Percentiles rank a stretch among this genome's conserved stretches.
These are phyloP conservation scores for Mesoligia furuncula DNA, from an alignment of 2,888 invertebrate genomes.

Conservation along the genomic window DNA sequence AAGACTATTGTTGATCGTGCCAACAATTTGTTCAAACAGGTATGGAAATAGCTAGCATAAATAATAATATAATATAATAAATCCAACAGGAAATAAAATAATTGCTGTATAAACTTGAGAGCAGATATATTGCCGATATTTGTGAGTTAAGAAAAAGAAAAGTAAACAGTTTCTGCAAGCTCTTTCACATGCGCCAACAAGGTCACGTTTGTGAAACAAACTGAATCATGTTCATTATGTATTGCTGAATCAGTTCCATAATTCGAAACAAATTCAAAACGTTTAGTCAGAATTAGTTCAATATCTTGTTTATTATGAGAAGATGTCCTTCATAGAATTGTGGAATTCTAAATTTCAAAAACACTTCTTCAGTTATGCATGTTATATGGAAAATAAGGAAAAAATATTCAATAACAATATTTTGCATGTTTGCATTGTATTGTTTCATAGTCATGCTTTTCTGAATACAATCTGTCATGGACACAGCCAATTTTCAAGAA, in stretches of 20 bases:
- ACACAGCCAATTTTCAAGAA: slow-evolving; percentile 27
- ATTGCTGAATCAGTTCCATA: slow-evolving; percentile 7
- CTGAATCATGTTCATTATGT: slow-evolving; percentile 6
- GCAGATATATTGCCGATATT: background rate
- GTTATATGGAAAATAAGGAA: background rate
- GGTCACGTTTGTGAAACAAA: slow-evolving; percentile 41
- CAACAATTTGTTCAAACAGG: slow-evolving; percentile 99
- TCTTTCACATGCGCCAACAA: slow-evolving; percentile 23
- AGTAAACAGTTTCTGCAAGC: slow-evolving; percentile 5
- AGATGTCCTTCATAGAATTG: background rate
- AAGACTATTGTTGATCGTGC: slow-evolving; percentile 99
- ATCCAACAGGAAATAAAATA: background rate
- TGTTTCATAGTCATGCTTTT: slow-evolving; percentile 30
- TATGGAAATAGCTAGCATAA: slow-evolving; percentile 59
- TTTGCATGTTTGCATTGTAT: slow-evolving; percentile 11
- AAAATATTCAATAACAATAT: background rate
- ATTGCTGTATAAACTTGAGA: background rate
- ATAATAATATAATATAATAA: too few relatives aligned
- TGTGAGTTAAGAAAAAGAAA: background rate
- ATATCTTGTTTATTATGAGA: background rate
- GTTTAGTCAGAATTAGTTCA: background rate
- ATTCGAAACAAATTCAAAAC: slow-evolving; percentile 3
- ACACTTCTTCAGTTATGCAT: background rate
- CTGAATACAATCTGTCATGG: slow-evolving; percentile 23
- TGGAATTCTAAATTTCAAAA: background rate